A percentile compares a stretch with the other conserved stretches of the same genome.
Conservation (phyloP, 2,113 vertebrate species). For the Noturus placidus region DNA sequence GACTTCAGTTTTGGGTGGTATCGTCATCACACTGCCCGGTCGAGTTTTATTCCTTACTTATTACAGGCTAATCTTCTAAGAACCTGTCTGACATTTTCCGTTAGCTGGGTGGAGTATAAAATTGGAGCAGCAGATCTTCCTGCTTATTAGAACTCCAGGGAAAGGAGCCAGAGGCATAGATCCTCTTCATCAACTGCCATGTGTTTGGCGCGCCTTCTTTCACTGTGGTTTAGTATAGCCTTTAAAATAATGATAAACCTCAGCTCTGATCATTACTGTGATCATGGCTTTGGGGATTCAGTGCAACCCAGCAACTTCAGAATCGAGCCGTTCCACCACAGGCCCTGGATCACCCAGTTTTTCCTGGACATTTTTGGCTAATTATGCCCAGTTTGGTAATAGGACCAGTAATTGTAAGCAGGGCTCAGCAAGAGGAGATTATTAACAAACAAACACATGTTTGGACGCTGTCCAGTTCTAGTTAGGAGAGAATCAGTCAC, state of each 20-base stretch:
- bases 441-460: constrained; percentile 65
- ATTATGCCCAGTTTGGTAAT: constrained; percentile 63
- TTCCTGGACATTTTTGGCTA: constrained; percentile 61
- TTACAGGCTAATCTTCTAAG: not conserved
- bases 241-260: constrained; percentile 66
- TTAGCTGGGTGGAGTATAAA: constrained; percentile 3
- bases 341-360: constrained; percentile 53
- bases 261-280: constrained; percentile 58
- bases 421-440: constrained; percentile 60
- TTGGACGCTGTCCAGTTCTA: constrained; percentile 61
- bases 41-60: not conserved
- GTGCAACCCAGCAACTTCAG: constrained; percentile 59
- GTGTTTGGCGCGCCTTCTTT: constrained; percentile 55
- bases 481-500: constrained; percentile 56
- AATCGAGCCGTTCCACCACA: constrained; percentile 61
- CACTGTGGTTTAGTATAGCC: constrained; percentile 59
- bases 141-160: not conserved
- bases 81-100: not conserved
- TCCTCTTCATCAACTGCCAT: constrained; percentile 39
- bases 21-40: not conserved
- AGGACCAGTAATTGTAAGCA: constrained; percentile 66
- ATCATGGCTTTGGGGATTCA: constrained; percentile 53
- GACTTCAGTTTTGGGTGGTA: no score
- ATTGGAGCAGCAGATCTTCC: not conserved
- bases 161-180: not conserved